Base-by-base conservation (phyloP, 2,113 vertebrate species). In the Melierax canorus region DNA sequence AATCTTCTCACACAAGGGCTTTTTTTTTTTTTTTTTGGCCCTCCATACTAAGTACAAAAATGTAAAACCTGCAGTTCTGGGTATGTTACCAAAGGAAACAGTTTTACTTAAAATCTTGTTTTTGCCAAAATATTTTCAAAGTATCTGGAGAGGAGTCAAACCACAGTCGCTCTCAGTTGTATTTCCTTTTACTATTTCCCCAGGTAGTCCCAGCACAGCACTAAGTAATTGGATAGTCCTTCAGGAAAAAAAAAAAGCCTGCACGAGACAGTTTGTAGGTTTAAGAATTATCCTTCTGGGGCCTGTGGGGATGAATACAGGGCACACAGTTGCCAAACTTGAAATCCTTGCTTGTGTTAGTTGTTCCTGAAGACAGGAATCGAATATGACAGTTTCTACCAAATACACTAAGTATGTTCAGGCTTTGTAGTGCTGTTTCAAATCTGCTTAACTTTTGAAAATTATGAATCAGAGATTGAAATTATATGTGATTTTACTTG, bases 11-110 rank as follows among this genome's bases (percentile, higher is more conserved):
- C 51, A 93, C 30, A 92, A 92, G 88, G 63, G 48, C 8, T 7
- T 67, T 22, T 66, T 50, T 59, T 63, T 66, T 45, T 94, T 97
- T 23, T 48, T 48, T 48, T 48, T 48, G 96, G 96, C 86, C 50
- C 67, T 96, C 91, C 79, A 87, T 58, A 92, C 66, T 89, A 53
- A 93, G 90, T 69, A 94, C 96, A 98, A 98, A 98, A 98, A 98
- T 98, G 97, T 98, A 97, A 98, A 98, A 98, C 96, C 97, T 98
- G 97, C 91, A 97, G 95, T 97, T 97, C 48, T 97, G 96, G 93
- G 97, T 98, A 97, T 98, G 97, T 97, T 98, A 98, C 98, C 98
- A 98, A 99, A 99, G 97, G 98, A 99, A 99, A 99, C 97, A 98
- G 96, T 98, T 99, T 98, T 98, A 98, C 98, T 98, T 98, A 97